A percentile compares a stretch with the other conserved stretches of the same genome.
phyloP scores from a whole-genome alignment of 1,140 invertebrate species.

The Liolophura sinensis region DNA sequence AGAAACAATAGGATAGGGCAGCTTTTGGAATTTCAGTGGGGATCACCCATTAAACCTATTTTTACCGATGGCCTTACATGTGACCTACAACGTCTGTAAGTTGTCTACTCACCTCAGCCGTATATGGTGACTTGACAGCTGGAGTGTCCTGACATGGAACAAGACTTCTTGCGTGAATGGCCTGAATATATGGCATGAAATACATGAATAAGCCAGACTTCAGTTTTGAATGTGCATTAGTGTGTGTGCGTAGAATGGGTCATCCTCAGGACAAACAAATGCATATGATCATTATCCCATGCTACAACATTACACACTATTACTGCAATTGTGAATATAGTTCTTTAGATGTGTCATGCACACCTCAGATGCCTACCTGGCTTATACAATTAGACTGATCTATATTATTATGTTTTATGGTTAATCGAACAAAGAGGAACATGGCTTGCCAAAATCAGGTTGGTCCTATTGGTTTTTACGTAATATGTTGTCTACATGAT shows the following conservation, averaged over 20 bases:
- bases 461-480: no score
- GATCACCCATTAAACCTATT: no score
- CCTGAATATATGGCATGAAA: slow-evolving; percentile 62
- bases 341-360: neutral
- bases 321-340: no score
- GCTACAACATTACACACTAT: neutral
- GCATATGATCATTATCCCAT: neutral
- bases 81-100: no score
- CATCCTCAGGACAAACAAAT: neutral
- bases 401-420: neutral
- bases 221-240: neutral
- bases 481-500: no score
- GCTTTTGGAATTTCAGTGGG: no score
- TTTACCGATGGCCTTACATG: no score
- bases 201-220: neutral
- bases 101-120: slow-evolving; percentile 70
- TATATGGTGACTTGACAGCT: slow-evolving; percentile 85
- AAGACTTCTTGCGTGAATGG: slow-evolving; percentile 82
- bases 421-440: no score
- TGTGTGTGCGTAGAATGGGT: neutral
- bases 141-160: slow-evolving; percentile 95
- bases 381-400: neutral
- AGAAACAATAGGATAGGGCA: no score
- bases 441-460: no score
- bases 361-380: neutral